Base-by-base conservation (phyloP, 2,113 vertebrate species). In the Damaliscus lunatus region DNA sequence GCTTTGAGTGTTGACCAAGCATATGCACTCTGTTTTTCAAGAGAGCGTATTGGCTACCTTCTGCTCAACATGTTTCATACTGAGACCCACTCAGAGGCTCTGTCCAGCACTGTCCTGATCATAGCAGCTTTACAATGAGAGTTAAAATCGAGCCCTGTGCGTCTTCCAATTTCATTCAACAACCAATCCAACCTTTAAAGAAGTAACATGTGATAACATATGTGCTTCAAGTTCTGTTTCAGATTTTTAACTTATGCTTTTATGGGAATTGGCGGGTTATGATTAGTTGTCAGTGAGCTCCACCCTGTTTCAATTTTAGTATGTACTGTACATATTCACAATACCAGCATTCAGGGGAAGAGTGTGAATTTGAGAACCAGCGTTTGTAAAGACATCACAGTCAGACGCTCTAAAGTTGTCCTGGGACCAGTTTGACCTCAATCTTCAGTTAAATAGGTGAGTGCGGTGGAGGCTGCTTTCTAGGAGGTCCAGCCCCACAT, bases 11-110 rank as follows among this genome's bases (percentile, higher is more conserved):
- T 46, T 52, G 23, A 33, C 55, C 6, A 14, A 40, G 23, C 12
- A 5, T 16, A 9, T 3, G 0, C 0, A 16, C 21, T 46, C 21
- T 48, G 46, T 14, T 40, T 55, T 91, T 25, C 7, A 13, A 77
- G 62, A 62, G 12, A 92, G 13, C 1, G 8, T 33, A 13, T 2
- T 1, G 17, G 59, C 23, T 14, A 3, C 9, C 15, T 43, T 43
- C 29, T 25, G 12, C n/a, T 8, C 23, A 14, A 1, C 6, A 3
- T 36, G 14, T 46, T 31, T 29, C 46, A 12, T 16, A 11, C 10
- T 25, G 60, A 3, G 77, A 52, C 11, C 78, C 55, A 43, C 14
- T 33, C 7, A 27, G 21, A 77, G 27, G 78, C 5, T 77, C 31
- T 55, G 29, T 33, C 46, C 8, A 29, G 27, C 27, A 52, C 12